A percentile compares a stretch with the other conserved stretches of the same genome.
Evolutionary conservation across 30 jellyfish, hydroid and myxozoan species (phyloP).

Genomic region (Hydractinia echinata): DNA sequence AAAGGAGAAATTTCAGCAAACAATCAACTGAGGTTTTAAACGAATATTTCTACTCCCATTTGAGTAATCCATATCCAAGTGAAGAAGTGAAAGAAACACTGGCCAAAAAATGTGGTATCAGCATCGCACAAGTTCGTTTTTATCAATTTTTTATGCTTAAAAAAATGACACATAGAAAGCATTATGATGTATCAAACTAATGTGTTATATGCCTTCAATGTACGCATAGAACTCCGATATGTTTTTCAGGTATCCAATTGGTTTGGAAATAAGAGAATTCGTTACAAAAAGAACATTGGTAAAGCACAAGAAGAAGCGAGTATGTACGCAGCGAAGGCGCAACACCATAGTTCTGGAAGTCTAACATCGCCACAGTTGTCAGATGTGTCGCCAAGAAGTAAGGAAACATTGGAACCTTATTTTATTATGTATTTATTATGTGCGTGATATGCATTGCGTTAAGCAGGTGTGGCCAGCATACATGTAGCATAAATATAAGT

Average conservation of each 20-base stretch:
- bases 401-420: no score
- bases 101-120: slow-evolving; percentile 86
- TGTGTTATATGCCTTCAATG: background rate
- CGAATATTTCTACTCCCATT: slow-evolving; percentile 90
- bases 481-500: no score
- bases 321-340: slow-evolving; percentile 87
- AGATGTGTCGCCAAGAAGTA: no score
- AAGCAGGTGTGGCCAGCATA: no score
- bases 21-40: slow-evolving; percentile 91
- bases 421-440: no score
- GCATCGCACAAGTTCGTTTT: slow-evolving; percentile 80
- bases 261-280: slow-evolving; percentile 94
- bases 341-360: slow-evolving; percentile 17
- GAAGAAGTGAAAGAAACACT: slow-evolving; percentile 93
- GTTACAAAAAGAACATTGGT: slow-evolving; percentile 91
- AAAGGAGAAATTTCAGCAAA: slow-evolving; percentile 90
- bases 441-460: no score
- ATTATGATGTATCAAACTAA: background rate
- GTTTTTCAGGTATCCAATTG: slow-evolving; percentile 77
- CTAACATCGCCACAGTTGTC: background rate
- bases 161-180: background rate
- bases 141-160: background rate
- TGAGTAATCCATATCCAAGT: slow-evolving; percentile 95
- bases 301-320: slow-evolving; percentile 97
- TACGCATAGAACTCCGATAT: background rate